These are phyloP conservation scores for Etheostoma nigrum DNA, from an alignment of 2,797 vertebrate genomes.

Conservation along the genomic window DNA sequence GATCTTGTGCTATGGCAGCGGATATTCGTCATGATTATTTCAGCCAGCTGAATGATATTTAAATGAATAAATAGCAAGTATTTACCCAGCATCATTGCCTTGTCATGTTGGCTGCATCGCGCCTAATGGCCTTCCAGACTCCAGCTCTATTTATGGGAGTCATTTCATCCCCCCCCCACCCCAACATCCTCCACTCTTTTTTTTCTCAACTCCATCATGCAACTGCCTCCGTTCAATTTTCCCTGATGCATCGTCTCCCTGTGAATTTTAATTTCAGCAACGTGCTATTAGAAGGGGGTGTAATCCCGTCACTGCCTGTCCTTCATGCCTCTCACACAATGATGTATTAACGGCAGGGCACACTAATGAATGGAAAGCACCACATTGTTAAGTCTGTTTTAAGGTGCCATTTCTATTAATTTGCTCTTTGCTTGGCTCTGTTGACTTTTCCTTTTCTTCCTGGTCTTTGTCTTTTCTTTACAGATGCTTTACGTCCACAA, in stretches of 20 bases:
- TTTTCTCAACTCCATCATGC: slow-evolving; percentile 82
- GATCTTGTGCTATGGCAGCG: slow-evolving; percentile 62
- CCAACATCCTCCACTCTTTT: slow-evolving; percentile 68
- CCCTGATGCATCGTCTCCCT: slow-evolving; percentile 71
- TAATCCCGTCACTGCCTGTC: slow-evolving; percentile 94
- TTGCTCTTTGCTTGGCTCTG: slow-evolving; percentile 81
- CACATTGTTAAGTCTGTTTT: slow-evolving; percentile 93
- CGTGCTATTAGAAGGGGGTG: slow-evolving; percentile 89
- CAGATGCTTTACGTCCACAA: slow-evolving; percentile 69
- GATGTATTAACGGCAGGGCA: slow-evolving; percentile 92
- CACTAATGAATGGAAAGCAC: slow-evolving; percentile 93
- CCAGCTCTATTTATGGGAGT: slow-evolving; percentile 91
- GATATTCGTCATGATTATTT: slow-evolving; percentile 77
- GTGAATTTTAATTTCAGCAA: slow-evolving; percentile 95
- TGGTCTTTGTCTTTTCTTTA: slow-evolving; percentile 41
- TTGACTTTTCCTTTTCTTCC: slow-evolving; percentile 51
- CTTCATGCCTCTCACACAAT: slow-evolving; percentile 94
- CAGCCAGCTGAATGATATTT: slow-evolving; percentile 72
- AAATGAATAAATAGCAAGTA: slow-evolving; percentile 92
- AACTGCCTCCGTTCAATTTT: slow-evolving; percentile 82
- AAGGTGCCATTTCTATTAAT: slow-evolving; percentile 95
- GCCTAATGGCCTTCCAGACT: slow-evolving; percentile 88
- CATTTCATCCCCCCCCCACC: slow-evolving; percentile 88
- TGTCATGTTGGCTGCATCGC: slow-evolving; percentile 87
- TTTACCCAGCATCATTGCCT: slow-evolving; percentile 92